Base-by-base conservation (phyloP, 2,797 vertebrate species). In the Furcifer pardalis region DNA sequence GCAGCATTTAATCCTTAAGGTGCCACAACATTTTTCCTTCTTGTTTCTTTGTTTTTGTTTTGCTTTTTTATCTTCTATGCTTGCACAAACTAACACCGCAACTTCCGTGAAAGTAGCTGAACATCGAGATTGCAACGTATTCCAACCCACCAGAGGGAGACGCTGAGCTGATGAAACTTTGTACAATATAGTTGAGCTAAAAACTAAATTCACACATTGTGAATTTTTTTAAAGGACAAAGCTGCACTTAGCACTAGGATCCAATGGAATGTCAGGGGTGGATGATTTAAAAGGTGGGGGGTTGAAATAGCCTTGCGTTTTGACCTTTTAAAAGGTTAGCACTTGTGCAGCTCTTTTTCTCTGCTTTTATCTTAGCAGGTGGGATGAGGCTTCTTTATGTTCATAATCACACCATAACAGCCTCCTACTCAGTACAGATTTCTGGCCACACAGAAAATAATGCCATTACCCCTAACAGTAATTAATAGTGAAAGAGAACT, bases 391-490 rank as follows among this genome's bases (percentile, higher is more conserved):
- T 79, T 80, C 75, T 65, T 52, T 56, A 40, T 77, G 19, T 56
- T 84, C 73, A 63, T 69, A 77, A 76, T 35, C 27, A 44, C 46
- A 56, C 27, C 81, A 63, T 62, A 84, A 63, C 35, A 65, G 49
- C 42, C n/a, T 44, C 72, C 52, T 9, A 69, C 82, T 44, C 63
- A 17, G 23, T 42, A 21, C 37, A 77, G 63, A 27, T 84, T 84
- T 72, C 78, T 84, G 82, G 46, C 82, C 82, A 84, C 86, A 87
- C 82, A 71, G 52, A 63, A 52, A 81, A 65, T 32, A 72, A 75
- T 21, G 44, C 10, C 7, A 21, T 81, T 49, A 37, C 56, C 72
- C 23, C 66, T 49, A 49, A 77, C 42, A 63, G n/a, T 52, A 37
- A 65, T 56, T 23, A 56, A 56, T 52, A n/a, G 42, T 62, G 35